A percentile compares a stretch with the other conserved stretches of the same genome.
Conservation (phyloP, 2,888 invertebrate genomes). For the Lysandra bellargus region DNA sequence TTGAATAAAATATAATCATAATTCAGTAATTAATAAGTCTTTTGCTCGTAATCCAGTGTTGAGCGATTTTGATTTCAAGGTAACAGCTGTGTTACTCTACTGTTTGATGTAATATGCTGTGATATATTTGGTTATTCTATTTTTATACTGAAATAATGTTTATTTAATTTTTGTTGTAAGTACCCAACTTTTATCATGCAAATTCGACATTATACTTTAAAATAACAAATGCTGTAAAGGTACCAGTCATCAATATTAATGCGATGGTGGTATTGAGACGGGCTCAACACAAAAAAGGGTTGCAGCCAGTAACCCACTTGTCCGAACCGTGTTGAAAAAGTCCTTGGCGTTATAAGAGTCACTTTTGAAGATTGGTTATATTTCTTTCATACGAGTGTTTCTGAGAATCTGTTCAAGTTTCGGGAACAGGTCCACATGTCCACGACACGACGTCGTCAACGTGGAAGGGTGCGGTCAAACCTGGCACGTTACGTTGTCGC, state of each 20-base stretch:
- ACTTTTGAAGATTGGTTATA: background rate
- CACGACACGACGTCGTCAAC: too few species aligned
- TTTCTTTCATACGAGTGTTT: constrained; percentile 2
- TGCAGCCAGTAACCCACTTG: background rate
- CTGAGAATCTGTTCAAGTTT: background rate
- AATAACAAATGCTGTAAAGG: background rate
- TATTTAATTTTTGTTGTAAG: background rate
- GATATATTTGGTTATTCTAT: background rate
- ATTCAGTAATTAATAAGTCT: too few species aligned
- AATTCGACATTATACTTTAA: background rate
- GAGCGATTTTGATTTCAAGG: too few species aligned
- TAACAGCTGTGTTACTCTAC: too few species aligned
- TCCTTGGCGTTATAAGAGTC: background rate
- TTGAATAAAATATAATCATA: background rate
- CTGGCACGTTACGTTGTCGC: too few species aligned
- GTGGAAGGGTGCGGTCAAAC: too few species aligned
- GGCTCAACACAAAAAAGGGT: background rate
- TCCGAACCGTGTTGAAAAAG: background rate
- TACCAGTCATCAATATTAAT: background rate
- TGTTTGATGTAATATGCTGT: too few species aligned
- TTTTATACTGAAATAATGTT: background rate
- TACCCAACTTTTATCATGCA: background rate
- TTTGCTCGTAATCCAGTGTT: too few species aligned
- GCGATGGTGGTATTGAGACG: background rate
- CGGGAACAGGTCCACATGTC: background rate